These are phyloP conservation scores for Formica selysi DNA, from an alignment of 1,140 invertebrate genomes.

Conservation along the genomic window DNA sequence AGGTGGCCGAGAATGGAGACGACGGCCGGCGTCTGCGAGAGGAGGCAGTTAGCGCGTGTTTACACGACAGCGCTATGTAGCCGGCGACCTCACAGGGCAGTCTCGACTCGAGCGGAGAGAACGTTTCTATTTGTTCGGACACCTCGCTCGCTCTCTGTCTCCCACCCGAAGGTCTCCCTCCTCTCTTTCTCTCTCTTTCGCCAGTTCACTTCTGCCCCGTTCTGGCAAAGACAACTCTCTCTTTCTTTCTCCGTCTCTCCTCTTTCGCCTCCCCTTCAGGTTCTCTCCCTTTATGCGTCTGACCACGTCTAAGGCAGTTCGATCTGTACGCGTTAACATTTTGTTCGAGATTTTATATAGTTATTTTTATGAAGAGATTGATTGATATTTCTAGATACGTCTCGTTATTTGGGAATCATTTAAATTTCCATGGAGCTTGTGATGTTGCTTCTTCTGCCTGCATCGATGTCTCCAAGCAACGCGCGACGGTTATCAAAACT, in stretches of 20 bases:
- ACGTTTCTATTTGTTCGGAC: constrained; percentile 85
- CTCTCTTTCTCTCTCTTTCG: constrained; percentile 26
- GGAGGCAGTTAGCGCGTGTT: constrained; percentile 86
- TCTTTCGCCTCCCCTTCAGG: not conserved
- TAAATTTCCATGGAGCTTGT: not conserved
- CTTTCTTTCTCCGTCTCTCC: constrained; percentile 32
- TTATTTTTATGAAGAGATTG: constrained; percentile 29
- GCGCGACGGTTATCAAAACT: constrained; percentile 2
- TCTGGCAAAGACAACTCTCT: constrained; percentile 3
- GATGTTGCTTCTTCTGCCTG: constrained; percentile 6
- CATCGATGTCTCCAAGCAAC: constrained; percentile 49
- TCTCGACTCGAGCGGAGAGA: constrained; percentile 74
- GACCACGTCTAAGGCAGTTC: constrained; percentile 32
- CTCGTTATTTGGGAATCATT: constrained; percentile 36
- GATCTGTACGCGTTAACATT: not conserved
- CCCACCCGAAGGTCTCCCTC: not conserved
- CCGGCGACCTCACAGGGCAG: constrained; percentile 81
- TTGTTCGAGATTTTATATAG: constrained; percentile 2
- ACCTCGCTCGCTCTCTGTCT: constrained; percentile 59
- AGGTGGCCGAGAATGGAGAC: constrained; percentile 62
- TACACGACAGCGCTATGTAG: constrained; percentile 86
- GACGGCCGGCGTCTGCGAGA: constrained; percentile 75
- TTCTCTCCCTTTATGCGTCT: not conserved
- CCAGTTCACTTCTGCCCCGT: too few species aligned
- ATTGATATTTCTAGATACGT: constrained; percentile 78